A percentile compares a stretch with the other conserved stretches of the same genome.
These are phyloP conservation scores for Megaceryle alcyon DNA, from an alignment of 2,797 vertebrate species.

Conservation along the genomic window DNA sequence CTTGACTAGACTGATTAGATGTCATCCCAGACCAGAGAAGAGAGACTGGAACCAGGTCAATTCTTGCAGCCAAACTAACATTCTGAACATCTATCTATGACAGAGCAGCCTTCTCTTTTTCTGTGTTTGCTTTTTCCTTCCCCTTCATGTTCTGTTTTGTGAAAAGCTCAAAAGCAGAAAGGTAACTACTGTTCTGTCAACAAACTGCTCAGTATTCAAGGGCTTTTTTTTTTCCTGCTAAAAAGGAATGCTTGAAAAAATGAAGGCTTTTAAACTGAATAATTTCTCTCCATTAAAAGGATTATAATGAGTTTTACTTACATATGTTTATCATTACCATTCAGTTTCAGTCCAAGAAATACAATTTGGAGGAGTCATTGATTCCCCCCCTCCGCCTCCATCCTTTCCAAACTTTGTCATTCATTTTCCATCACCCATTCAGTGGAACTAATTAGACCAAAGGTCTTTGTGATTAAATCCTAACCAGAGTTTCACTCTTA, in stretches of 20 bases:
- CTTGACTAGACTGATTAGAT: neutral
- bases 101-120: neutral
- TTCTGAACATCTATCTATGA: neutral
- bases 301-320: neutral
- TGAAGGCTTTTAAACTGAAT: neutral
- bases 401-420: neutral
- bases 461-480: neutral
- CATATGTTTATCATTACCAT: neutral
- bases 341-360: neutral
- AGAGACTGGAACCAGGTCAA: neutral
- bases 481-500: neutral
- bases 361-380: neutral
- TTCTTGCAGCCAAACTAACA: neutral
- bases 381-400: neutral
- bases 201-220: neutral
- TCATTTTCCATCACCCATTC: neutral
- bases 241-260: neutral
- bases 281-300: neutral
- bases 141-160: neutral
- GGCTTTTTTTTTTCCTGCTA: neutral
- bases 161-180: neutral
- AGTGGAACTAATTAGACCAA: neutral
- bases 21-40: neutral
- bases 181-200: neutral
- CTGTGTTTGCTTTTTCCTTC: neutral